A percentile compares a stretch with the other conserved stretches of the same genome.
Evolutionary conservation across 2,113 vertebrate species (phyloP).

Genomic region (Aphyosemion australe): DNA sequence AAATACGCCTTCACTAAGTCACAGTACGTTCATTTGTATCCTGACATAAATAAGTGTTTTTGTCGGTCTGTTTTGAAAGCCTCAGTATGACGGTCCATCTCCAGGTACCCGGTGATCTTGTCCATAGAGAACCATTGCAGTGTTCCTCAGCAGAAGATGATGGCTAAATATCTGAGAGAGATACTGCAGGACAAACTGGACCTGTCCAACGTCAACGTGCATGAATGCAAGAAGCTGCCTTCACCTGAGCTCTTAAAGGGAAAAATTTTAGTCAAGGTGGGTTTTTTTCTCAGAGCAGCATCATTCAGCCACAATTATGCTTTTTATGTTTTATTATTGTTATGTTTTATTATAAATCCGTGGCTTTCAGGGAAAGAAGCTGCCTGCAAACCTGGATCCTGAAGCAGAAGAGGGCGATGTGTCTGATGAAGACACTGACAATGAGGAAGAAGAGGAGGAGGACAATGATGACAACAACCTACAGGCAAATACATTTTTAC

Average conservation of each 20-base stretch:
- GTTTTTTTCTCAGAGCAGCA: conserved; percentile 37
- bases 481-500: conserved; percentile 37
- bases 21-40: conserved; percentile 79
- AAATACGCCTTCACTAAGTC: conserved; percentile 93
- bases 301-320: neutral
- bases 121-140: conserved; percentile 98
- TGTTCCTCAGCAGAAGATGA: conserved; percentile 93
- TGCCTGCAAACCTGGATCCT: conserved; percentile 87
- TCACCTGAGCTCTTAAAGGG: conserved; percentile 91
- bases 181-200: conserved; percentile 94
- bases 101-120: conserved; percentile 92
- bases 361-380: conserved; percentile 89
- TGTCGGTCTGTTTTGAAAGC: neutral
- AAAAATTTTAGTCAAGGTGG: conserved; percentile 95
- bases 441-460: conserved; percentile 88
- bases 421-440: conserved; percentile 94
- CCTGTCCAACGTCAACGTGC: conserved; percentile 80
- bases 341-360: neutral
- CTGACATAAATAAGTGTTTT: neutral
- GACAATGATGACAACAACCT: conserved; percentile 45
- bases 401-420: conserved; percentile 94
- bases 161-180: conserved; percentile 89
- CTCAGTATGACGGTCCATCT: neutral
- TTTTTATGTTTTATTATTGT: neutral
- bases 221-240: conserved; percentile 85